These are phyloP conservation scores for Temnothorax curvispinosus DNA, from an alignment of 1,140 invertebrate species.

Conservation along the genomic window DNA sequence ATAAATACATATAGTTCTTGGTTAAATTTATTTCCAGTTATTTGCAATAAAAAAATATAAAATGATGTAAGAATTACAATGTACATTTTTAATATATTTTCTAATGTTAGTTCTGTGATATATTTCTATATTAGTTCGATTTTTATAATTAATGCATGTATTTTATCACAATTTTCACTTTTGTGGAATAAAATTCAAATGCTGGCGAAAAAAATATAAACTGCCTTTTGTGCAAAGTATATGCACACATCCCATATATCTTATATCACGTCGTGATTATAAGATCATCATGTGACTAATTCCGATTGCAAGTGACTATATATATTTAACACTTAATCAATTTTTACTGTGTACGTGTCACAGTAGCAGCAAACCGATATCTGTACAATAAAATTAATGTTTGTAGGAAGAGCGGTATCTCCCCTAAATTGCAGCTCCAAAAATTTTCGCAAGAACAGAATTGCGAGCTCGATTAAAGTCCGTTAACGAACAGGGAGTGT, in stretches of 20 bases:
- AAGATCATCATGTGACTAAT: neutral
- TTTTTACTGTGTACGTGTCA: slow-evolving; percentile 12
- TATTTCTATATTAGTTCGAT: neutral
- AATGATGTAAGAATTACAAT: neutral
- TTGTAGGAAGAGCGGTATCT: slow-evolving; percentile 17
- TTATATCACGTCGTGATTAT: neutral
- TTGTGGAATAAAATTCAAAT: neutral
- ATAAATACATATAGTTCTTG: neutral
- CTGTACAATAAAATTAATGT: neutral
- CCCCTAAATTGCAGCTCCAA: neutral
- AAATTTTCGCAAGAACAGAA: slow-evolving; percentile 23
- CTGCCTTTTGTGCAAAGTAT: neutral
- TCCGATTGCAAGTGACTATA: slow-evolving; percentile 21
- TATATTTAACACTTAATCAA: neutral
- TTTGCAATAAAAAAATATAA: slow-evolving; percentile 3
- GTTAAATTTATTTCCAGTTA: neutral
- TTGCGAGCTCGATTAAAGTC: slow-evolving; percentile 34
- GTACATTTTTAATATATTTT: neutral
- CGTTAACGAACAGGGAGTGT: slow-evolving; percentile 14
- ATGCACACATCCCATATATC: neutral
- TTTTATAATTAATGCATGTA: neutral
- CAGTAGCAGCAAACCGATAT: slow-evolving; percentile 17
- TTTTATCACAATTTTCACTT: neutral
- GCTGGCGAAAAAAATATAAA: neutral
- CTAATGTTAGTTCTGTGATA: neutral